Base-by-base conservation (phyloP, 1,140 invertebrate species). In the Venustaconcha ellipsiformis region DNA sequence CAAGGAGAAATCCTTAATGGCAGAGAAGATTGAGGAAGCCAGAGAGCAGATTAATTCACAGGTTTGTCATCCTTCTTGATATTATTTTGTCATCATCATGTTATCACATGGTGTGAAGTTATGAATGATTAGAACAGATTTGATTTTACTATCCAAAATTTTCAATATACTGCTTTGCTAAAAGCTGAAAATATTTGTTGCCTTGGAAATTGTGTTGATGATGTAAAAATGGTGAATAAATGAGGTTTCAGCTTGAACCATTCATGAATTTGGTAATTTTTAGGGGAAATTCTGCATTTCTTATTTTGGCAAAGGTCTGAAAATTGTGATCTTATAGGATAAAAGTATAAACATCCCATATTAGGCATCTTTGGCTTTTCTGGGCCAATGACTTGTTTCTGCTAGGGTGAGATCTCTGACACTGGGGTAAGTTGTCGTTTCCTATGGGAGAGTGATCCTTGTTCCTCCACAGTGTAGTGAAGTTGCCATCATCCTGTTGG, bases 21-120 rank as follows among this genome's bases (percentile, higher is more conserved):
- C 64, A 62, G 57, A 80, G 26, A 80, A 86, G 65, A 70, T 86
- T 58, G 73, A 87, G 55, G 76, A 82, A 57, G 71, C 78, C 58
- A 73, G 74, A 57, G 63, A 81, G 14, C 64, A 78, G n/a, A 75
- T 80, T 14, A 78, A 81, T 66, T 63, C 79, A 37, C 78, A 82
- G 81, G 83, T 86, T 58, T 26, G 60, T 55, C 18, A 57, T 70
- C n/a, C 26, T 14, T 5, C 59, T 13, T 18, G 60, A 62, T 48
- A 12, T 18, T 18, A 26, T 14, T 67, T 30, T 67, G 1, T 18
- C 48, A 18, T 70, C 18, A 20, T 15, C 17, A 71, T 13, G 14
- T 26, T 63, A 20, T 18, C 26, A 20, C 12, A 63, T 13, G n/a
- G 26, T 3, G 17, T 20, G 8, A 17, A 20, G 17, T 13, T 20